These are phyloP conservation scores for Aramus guarauna DNA, from an alignment of 2,113 vertebrate species.

Conservation along the genomic window DNA sequence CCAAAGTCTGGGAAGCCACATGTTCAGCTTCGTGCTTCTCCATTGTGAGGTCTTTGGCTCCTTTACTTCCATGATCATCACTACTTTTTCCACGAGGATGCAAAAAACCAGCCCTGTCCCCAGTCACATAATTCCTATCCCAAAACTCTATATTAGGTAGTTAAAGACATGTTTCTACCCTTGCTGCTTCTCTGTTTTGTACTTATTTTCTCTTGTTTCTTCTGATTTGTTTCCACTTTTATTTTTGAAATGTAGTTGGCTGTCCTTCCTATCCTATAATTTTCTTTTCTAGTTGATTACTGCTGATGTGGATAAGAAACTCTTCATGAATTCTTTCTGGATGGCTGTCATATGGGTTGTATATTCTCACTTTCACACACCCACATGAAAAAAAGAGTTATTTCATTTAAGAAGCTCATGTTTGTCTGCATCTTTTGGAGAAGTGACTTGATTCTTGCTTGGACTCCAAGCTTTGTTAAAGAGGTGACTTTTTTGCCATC, in stretches of 20 bases:
- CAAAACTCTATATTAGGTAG: background rate
- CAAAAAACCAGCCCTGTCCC: background rate
- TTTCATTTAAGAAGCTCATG: background rate
- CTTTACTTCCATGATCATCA: background rate
- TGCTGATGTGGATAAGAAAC: background rate
- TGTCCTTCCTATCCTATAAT: background rate
- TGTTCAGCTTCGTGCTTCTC: background rate
- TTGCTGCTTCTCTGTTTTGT: background rate
- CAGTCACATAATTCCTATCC: background rate
- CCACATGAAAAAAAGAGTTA: background rate
- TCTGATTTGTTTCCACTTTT: background rate
- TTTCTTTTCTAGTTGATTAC: background rate
- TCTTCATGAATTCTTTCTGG: background rate
- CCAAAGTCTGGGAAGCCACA: background rate
- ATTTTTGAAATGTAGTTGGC: background rate
- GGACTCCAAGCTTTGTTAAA: background rate
- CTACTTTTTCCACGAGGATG: background rate
- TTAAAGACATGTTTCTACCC: background rate
- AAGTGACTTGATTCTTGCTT: background rate
- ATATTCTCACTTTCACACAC: background rate
- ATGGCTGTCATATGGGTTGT: background rate
- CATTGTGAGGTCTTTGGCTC: background rate
- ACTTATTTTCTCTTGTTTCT: background rate
- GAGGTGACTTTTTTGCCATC: background rate
- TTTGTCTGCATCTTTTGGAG: background rate